Conservation (phyloP, 2,113 vertebrate genomes). For the Xenus cinereus region DNA sequence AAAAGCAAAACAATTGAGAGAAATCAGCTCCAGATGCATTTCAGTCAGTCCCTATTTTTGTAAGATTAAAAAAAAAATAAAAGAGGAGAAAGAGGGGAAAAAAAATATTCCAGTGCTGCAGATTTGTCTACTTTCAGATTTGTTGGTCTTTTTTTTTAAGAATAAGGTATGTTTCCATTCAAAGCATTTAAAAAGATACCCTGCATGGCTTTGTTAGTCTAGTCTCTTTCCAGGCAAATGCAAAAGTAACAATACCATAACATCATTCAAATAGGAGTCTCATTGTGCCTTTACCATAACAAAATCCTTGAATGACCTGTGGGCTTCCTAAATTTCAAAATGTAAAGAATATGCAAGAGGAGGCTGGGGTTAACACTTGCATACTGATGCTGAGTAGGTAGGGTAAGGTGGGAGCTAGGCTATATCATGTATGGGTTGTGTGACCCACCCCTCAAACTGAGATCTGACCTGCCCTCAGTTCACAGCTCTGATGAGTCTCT, state of each 20-base stretch:
- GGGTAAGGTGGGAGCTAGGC: background rate
- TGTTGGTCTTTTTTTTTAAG: background rate
- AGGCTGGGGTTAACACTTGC: background rate
- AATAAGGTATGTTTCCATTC: background rate
- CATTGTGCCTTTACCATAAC: background rate
- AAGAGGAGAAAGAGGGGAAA: too few relatives aligned
- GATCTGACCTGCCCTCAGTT: background rate
- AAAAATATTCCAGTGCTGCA: background rate
- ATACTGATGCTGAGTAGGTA: background rate
- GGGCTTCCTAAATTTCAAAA: background rate
- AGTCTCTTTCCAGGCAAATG: background rate
- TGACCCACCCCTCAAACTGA: background rate
- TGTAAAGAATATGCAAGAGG: background rate
- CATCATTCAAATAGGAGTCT: background rate
- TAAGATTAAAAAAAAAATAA: background rate
- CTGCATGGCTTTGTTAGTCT: background rate
- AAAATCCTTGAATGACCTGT: background rate
- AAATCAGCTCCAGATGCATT: slow-evolving; percentile 2
- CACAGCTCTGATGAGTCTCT: background rate
- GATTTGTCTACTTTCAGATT: background rate
- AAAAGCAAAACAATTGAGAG: background rate
- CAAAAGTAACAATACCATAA: background rate
- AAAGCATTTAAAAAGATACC: background rate
- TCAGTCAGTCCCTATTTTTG: background rate
- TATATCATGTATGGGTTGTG: background rate